Conservation (phyloP, 2,888 invertebrate species). For the Ornithoptera priamus region DNA sequence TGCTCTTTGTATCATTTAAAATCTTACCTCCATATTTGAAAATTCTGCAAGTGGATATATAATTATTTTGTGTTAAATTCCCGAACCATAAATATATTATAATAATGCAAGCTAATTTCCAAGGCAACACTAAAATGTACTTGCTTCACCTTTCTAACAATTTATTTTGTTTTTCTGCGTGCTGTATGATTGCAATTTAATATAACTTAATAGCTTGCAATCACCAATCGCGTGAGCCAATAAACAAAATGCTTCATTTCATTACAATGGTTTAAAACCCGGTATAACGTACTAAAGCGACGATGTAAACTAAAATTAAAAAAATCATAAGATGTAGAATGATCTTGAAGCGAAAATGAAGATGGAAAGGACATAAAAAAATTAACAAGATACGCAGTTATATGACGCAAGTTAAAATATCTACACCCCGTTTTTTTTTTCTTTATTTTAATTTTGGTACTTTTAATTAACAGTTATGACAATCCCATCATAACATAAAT, state of each 20-base stretch:
- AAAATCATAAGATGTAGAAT: background rate
- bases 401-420: too few relatives aligned
- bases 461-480: too few relatives aligned
- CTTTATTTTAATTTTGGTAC: too few relatives aligned
- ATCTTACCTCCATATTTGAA: too few relatives aligned
- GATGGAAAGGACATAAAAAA: too few relatives aligned
- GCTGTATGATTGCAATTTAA: conserved; percentile 5
- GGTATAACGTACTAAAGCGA: background rate
- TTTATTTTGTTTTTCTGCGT: conserved; percentile 6
- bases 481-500: too few relatives aligned
- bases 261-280: background rate
- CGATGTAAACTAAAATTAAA: background rate
- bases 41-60: background rate
- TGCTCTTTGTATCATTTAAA: too few relatives aligned
- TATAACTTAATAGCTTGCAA: conserved; percentile 6
- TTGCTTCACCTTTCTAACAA: conserved; percentile 10
- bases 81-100: background rate
- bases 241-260: background rate
- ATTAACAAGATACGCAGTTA: too few relatives aligned
- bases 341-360: too few relatives aligned
- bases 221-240: background rate
- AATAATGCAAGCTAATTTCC: conserved; percentile 2
- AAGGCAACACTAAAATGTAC: conserved; percentile 2
- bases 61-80: background rate
- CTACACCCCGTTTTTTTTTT: too few relatives aligned